These are phyloP conservation scores for Aurelia aurita complex sp. Pacific DNA, from an alignment of 30 jellyfish, hydroid and myxozoan species.

Conservation along the genomic window DNA sequence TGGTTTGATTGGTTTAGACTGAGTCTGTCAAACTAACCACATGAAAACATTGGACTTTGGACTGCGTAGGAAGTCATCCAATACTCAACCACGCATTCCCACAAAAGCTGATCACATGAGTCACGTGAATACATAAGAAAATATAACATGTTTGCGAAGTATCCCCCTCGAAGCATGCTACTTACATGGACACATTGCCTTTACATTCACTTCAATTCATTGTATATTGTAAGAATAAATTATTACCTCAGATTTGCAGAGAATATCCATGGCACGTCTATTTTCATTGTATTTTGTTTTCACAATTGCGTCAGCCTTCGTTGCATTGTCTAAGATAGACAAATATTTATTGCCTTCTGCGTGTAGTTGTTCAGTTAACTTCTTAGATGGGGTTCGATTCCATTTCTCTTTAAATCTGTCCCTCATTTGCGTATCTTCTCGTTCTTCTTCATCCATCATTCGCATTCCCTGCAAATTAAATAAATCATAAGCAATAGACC, in stretches of 20 bases:
- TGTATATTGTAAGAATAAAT: not conserved
- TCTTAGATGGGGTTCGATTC: constrained; percentile 93
- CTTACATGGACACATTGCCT: too few species aligned
- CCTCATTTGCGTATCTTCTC: constrained; percentile 87
- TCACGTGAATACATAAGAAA: too few species aligned
- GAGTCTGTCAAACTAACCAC: too few species aligned
- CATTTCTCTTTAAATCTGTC: constrained; percentile 89
- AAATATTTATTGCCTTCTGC: constrained; percentile 81
- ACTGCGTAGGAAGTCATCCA: too few species aligned
- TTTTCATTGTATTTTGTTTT: constrained; percentile 85
- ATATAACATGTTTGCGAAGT: too few species aligned
- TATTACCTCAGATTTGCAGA: constrained; percentile 86
- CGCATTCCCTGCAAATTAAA: constrained; percentile 59
- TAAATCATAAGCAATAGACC: too few species aligned
- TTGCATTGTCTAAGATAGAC: constrained; percentile 85
- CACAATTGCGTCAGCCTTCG: constrained; percentile 89
- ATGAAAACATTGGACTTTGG: too few species aligned
- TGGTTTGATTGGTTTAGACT: too few species aligned
- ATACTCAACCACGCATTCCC: too few species aligned
- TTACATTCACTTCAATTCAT: not conserved
- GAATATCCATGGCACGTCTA: constrained; percentile 84
- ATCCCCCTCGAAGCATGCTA: too few species aligned
- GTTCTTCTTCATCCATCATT: constrained; percentile 93
- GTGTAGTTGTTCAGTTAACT: constrained; percentile 80
- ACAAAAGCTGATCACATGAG: too few species aligned